Percentiles rank a stretch among this genome's conserved stretches.
phyloP scores from a whole-genome alignment of 2,888 invertebrate species.

The Polyommatus iphigenia region DNA sequence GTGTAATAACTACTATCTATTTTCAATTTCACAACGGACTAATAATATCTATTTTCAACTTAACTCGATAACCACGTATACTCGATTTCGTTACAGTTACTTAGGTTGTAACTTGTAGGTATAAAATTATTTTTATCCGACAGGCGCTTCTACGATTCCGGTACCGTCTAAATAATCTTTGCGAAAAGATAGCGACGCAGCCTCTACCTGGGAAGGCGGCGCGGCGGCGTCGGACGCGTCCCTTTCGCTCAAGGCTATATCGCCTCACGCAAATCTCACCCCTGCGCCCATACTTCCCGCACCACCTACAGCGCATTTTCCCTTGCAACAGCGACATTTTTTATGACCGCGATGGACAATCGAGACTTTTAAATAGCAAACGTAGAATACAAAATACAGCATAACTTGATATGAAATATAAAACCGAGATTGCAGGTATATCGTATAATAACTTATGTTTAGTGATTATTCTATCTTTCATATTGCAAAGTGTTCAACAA shows the following conservation, averaged over 20 bases:
- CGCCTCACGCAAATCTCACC: conserved; percentile 48
- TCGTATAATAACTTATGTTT: not conserved
- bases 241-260: conserved; percentile 71
- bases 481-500: conserved; percentile 39
- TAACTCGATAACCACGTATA: too few relatives aligned
- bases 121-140: not conserved
- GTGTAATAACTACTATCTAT: too few relatives aligned
- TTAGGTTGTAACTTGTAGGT: too few relatives aligned
- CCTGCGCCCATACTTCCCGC: conserved; percentile 40
- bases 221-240: conserved; percentile 59
- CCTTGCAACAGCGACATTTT: conserved; percentile 44
- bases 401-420: conserved; percentile 27
- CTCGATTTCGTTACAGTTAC: too few relatives aligned
- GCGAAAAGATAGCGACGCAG: conserved; percentile 51
- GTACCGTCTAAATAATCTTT: conserved; percentile 44
- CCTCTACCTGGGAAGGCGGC: conserved; percentile 64
- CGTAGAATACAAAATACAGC: conserved; percentile 42
- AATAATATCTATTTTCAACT: too few relatives aligned
- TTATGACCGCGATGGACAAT: conserved; percentile 52
- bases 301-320: conserved; percentile 39
- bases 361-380: conserved; percentile 46
- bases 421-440: not conserved
- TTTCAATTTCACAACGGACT: too few relatives aligned
- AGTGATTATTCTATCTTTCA: conserved; percentile 13
- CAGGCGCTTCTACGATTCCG: not conserved